These are phyloP conservation scores for Poeciliopsis turrubarensis DNA, from an alignment of 2,113 vertebrate genomes.

Conservation along the genomic window DNA sequence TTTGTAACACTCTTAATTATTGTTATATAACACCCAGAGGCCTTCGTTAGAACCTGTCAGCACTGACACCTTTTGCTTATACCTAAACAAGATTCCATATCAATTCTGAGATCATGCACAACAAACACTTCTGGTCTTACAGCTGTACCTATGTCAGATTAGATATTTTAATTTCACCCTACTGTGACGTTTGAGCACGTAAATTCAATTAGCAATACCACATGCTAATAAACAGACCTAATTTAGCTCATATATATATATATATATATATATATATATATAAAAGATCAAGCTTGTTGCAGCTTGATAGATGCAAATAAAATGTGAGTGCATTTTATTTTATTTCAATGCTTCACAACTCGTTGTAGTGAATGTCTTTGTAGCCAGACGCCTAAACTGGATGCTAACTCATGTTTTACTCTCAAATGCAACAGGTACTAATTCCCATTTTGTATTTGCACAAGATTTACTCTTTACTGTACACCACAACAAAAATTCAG, in stretches of 20 bases:
- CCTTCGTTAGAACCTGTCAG: background rate
- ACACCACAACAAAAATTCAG: no score
- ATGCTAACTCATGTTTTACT: background rate
- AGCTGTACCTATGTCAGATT: background rate
- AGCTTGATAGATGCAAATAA: background rate
- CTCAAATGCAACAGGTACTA: background rate
- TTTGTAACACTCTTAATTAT: background rate
- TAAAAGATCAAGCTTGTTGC: background rate
- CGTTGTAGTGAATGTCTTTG: background rate
- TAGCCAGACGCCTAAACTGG: background rate
- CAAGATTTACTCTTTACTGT: no score
- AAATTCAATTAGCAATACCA: background rate
- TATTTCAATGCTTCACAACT: background rate
- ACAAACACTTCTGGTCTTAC: background rate
- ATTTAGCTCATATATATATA: background rate
- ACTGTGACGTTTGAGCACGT: background rate
- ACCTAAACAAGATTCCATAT: background rate
- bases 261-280: no score
- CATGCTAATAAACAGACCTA: background rate
- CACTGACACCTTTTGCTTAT: background rate
- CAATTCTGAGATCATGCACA: background rate
- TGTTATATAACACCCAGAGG: background rate
- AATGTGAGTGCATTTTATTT: background rate
- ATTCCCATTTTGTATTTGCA: no score
- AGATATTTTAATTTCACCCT: background rate